phyloP scores from a whole-genome alignment of 2,797 vertebrate species.

The Phrynocephalus guinanensis region DNA sequence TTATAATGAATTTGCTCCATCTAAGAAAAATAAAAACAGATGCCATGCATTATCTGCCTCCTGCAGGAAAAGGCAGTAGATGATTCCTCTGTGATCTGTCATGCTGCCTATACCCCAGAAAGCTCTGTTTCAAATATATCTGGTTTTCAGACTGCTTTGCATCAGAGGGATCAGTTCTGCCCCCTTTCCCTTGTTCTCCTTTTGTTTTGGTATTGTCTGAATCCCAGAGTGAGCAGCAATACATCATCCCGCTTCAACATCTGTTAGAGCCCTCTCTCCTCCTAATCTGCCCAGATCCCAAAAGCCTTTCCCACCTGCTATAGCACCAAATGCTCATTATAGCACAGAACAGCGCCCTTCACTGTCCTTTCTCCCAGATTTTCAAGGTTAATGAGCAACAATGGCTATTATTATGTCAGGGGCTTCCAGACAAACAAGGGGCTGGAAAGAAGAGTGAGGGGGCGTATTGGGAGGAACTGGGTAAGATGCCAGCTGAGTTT shows the following conservation, averaged over 20 bases:
- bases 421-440: constrained; percentile 73
- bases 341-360: constrained; percentile 81
- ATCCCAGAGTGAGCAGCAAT: constrained; percentile 86
- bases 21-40: constrained; percentile 63
- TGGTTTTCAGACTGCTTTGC: constrained; percentile 74
- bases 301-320: constrained; percentile 87
- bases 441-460: constrained; percentile 58
- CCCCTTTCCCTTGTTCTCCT: constrained; percentile 77
- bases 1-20: constrained; percentile 52
- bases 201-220: constrained; percentile 82
- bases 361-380: constrained; percentile 77
- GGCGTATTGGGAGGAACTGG: constrained; percentile 73
- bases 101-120: constrained; percentile 39
- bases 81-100: constrained; percentile 29
- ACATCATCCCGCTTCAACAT: constrained; percentile 89
- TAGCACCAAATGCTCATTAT: constrained; percentile 83
- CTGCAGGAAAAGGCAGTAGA: constrained; percentile 54
- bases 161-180: constrained; percentile 77
- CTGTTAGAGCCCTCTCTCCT: constrained; percentile 85
- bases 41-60: constrained; percentile 52
- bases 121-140: constrained; percentile 70
- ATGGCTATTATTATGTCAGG: constrained; percentile 82
- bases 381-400: constrained; percentile 86
- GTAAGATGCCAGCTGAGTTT: constrained; percentile 86
- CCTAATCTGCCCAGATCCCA: constrained; percentile 87